Percentiles rank a stretch among this genome's conserved stretches.
Evolutionary conservation across 2,797 vertebrate genomes (phyloP).

Genomic region (Rhincodon typus): DNA sequence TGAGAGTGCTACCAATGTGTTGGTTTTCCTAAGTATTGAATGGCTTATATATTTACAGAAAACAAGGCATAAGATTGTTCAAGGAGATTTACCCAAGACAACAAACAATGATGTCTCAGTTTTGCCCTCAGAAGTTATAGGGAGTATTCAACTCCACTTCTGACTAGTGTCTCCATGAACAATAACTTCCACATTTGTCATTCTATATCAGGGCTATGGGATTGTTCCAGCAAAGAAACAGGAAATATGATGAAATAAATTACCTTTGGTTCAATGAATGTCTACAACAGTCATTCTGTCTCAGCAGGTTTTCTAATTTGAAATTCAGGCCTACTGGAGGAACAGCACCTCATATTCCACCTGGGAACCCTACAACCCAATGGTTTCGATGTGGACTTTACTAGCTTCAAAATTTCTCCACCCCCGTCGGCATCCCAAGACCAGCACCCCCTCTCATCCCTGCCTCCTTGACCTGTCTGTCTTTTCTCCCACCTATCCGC

Average conservation of each 20-base stretch:
- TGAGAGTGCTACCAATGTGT: neutral
- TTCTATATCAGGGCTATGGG: neutral
- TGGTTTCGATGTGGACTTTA: too few relatives aligned
- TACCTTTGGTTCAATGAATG: neutral
- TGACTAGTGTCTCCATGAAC: neutral
- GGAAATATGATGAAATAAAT: neutral
- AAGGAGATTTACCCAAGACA: neutral
- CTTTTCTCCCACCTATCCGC: too few relatives aligned
- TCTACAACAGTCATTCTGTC: neutral
- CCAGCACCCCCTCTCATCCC: too few relatives aligned
- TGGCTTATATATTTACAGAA: neutral
- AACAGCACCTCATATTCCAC: too few relatives aligned
- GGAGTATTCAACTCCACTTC: neutral
- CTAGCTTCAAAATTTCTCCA: too few relatives aligned
- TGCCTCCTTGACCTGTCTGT: too few relatives aligned
- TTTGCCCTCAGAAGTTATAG: neutral
- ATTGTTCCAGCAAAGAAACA: neutral
- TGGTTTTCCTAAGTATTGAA: neutral
- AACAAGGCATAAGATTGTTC: neutral
- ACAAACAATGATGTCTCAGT: neutral
- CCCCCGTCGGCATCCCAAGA: too few relatives aligned
- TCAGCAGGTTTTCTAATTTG: neutral
- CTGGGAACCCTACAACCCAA: too few relatives aligned
- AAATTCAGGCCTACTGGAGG: too few relatives aligned
- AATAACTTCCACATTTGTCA: neutral